Conservation (phyloP, 2,113 vertebrate species). For the Dolichotis patagonum region DNA sequence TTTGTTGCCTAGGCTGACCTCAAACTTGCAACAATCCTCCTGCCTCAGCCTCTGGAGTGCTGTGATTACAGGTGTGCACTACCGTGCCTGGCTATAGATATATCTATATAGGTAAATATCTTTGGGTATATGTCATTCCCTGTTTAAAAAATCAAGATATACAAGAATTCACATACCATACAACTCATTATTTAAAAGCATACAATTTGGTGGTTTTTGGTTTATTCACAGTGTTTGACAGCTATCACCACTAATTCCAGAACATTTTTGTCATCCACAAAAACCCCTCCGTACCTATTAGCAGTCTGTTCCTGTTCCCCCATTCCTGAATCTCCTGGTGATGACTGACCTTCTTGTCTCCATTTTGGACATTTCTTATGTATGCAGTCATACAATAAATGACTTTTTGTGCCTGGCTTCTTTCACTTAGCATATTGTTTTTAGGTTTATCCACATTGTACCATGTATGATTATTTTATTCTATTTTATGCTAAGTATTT, state of each 20-base stretch:
- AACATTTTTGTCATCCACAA: neutral
- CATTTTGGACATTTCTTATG: neutral
- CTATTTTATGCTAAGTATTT: neutral
- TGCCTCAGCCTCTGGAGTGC: too few species aligned
- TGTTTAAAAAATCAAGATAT: neutral
- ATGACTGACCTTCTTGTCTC: neutral
- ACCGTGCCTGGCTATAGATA: too few species aligned
- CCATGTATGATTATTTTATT: neutral
- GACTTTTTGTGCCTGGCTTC: neutral
- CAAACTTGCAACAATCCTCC: too few species aligned
- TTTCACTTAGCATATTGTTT: neutral
- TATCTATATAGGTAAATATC: neutral
- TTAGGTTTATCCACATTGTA: neutral
- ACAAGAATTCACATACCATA: neutral
- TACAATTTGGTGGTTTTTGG: constrained; percentile 17
- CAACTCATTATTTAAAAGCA: constrained; percentile 22
- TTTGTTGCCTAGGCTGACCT: too few species aligned
- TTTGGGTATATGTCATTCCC: neutral
- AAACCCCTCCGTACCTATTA: neutral
- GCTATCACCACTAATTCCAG: constrained; percentile 21
- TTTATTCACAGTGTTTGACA: neutral
- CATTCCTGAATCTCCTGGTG: neutral
- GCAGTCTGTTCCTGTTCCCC: neutral
- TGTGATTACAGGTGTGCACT: too few species aligned
- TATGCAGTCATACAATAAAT: neutral